A percentile compares a stretch with the other conserved stretches of the same genome.
Evolutionary conservation across 2,113 vertebrate genomes (phyloP).

Genomic region (Thamnophis sirtalis): DNA sequence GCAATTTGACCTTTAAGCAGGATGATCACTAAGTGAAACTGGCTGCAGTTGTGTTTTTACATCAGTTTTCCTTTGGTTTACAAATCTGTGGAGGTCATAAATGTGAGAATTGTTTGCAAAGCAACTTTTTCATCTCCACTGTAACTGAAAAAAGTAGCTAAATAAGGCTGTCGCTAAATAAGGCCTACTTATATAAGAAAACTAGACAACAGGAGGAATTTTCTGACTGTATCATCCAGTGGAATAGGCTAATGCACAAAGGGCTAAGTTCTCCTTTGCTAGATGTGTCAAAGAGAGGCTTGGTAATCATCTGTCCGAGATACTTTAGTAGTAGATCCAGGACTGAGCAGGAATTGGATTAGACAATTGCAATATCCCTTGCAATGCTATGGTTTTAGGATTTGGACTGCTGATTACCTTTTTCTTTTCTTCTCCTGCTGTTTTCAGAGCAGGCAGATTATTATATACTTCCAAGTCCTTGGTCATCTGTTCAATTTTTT

Average conservation of each 20-base stretch:
- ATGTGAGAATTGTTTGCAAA: background rate
- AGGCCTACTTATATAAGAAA: background rate
- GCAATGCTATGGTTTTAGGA: background rate
- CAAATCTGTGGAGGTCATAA: background rate
- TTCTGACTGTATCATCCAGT: background rate
- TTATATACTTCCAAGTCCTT: constrained; percentile 77
- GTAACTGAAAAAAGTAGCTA: background rate
- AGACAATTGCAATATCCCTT: background rate
- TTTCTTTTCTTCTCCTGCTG: constrained; percentile 83
- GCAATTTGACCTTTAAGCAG: background rate
- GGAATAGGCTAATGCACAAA: background rate
- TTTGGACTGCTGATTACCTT: constrained; percentile 66
- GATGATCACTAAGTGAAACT: background rate
- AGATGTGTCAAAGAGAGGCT: background rate
- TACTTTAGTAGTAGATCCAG: background rate
- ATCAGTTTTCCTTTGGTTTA: background rate
- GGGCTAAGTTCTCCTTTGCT: background rate
- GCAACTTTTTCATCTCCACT: background rate
- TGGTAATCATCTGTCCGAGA: background rate
- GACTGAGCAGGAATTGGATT: background rate
- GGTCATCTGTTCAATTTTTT: constrained; percentile 79
- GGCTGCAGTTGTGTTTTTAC: background rate
- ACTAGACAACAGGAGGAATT: background rate
- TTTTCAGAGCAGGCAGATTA: constrained; percentile 82
- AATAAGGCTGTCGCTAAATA: background rate